Evolutionary conservation across 1,140 invertebrate genomes (phyloP).

Genomic region (Bathynomus jamesi): DNA sequence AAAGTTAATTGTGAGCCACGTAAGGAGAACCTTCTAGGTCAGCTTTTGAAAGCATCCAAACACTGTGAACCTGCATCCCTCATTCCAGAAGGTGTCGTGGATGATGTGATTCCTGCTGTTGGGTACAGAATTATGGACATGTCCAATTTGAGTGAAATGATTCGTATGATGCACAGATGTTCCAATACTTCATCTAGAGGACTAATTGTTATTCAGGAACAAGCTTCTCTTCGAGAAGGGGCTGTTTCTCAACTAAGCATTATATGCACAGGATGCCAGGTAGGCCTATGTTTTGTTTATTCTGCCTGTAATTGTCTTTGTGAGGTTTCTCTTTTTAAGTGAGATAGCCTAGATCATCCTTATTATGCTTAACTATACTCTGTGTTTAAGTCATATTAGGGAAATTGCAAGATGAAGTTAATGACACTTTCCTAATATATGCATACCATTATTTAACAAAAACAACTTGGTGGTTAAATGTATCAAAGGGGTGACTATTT

Average conservation of each 20-base stretch:
- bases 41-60: constrained; percentile 34
- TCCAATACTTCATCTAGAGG: constrained; percentile 16
- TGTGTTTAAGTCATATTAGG: background rate
- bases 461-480: background rate
- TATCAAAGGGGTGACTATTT: too few relatives aligned
- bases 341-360: background rate
- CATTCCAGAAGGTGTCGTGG: constrained; percentile 34
- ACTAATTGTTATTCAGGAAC: constrained; percentile 33
- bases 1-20: constrained; percentile 18
- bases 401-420: background rate
- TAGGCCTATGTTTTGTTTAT: background rate
- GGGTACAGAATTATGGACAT: constrained; percentile 35
- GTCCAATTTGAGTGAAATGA: constrained; percentile 35
- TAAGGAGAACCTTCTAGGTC: constrained; percentile 32
- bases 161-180: constrained; percentile 32
- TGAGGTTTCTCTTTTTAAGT: background rate
- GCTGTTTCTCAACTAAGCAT: constrained; percentile 34
- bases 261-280: constrained; percentile 34
- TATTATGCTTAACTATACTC: background rate
- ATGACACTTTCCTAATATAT: background rate
- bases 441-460: background rate
- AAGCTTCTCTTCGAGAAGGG: constrained; percentile 30
- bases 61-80: constrained; percentile 34
- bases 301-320: background rate
- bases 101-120: constrained; percentile 36